phyloP scores from a whole-genome alignment of 2,797 vertebrate genomes.

The Paratrypauchen microcephalus region DNA sequence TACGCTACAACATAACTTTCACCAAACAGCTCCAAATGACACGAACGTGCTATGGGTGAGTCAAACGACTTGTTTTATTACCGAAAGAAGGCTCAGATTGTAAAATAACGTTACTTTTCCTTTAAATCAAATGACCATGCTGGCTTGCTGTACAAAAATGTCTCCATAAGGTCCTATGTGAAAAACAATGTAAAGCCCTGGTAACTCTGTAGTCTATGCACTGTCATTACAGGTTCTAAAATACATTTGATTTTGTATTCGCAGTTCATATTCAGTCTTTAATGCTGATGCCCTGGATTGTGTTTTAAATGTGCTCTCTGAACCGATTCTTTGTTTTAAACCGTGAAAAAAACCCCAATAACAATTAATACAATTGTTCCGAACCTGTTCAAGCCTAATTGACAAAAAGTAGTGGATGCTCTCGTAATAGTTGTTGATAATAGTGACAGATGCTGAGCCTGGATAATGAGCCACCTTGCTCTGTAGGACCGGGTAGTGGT shows the following conservation, averaged over 20 bases:
- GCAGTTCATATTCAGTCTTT: background rate
- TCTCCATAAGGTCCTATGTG: no score
- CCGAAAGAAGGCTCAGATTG: no score
- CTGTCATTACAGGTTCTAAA: no score
- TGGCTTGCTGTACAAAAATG: background rate
- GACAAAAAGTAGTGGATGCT: background rate
- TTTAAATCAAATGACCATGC: no score
- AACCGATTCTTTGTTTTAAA: background rate
- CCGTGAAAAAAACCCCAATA: background rate
- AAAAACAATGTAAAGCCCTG: no score
- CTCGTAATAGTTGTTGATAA: background rate
- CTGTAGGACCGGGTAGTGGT: background rate
- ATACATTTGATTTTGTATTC: no score
- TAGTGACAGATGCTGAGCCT: background rate
- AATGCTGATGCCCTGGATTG: background rate
- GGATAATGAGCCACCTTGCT: conserved; percentile 25
- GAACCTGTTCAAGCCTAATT: background rate
- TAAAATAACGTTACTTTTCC: no score
- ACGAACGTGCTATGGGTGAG: no score
- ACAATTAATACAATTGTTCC: background rate
- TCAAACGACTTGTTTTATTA: no score
- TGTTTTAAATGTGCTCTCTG: background rate
- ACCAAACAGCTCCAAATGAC: no score
- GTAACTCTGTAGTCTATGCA: no score
- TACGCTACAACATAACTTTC: no score